Percentiles rank a stretch among this genome's conserved stretches.
Conservation (phyloP, 2,888 invertebrate genomes). For the Meteorus cinctellus region DNA sequence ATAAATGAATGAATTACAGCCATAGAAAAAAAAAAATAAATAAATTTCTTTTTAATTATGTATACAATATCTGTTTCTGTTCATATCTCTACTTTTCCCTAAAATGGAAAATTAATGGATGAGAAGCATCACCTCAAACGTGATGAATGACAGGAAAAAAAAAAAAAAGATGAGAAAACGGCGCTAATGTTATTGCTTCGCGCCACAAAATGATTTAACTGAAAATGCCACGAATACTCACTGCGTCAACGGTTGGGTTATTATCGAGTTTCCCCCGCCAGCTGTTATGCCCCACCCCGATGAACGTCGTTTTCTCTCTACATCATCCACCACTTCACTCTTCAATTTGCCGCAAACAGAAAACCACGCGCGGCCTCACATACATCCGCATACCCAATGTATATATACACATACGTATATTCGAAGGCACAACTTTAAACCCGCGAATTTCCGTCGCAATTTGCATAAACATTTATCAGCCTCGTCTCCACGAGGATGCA, state of each 20-base stretch:
- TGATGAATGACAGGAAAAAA: slow-evolving; percentile 28
- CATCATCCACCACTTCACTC: slow-evolving; percentile 4
- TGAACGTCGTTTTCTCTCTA: neutral
- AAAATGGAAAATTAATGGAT: slow-evolving; percentile 4
- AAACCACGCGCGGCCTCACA: slow-evolving; percentile 8
- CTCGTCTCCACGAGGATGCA: neutral
- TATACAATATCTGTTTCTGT: neutral
- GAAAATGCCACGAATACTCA: slow-evolving; percentile 28
- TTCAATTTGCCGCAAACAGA: slow-evolving; percentile 4
- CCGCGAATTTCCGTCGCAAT: slow-evolving; percentile 32
- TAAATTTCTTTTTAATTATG: neutral
- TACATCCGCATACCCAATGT: neutral
- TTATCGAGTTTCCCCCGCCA: slow-evolving; percentile 15
- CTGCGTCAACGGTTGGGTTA: slow-evolving; percentile 28
- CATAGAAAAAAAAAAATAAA: neutral
- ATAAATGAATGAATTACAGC: neutral
- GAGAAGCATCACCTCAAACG: slow-evolving; percentile 16
- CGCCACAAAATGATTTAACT: slow-evolving; percentile 24
- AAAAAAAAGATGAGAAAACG: slow-evolving; percentile 24
- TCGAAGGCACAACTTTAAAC: slow-evolving; percentile 6
- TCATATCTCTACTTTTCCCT: neutral
- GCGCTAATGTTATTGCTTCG: slow-evolving; percentile 11
- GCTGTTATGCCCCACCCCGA: neutral
- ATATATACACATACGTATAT: neutral
- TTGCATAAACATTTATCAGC: slow-evolving; percentile 33